Evolutionary conservation across 1,140 invertebrate genomes (phyloP).

Genomic region (Lethrus apterus): DNA sequence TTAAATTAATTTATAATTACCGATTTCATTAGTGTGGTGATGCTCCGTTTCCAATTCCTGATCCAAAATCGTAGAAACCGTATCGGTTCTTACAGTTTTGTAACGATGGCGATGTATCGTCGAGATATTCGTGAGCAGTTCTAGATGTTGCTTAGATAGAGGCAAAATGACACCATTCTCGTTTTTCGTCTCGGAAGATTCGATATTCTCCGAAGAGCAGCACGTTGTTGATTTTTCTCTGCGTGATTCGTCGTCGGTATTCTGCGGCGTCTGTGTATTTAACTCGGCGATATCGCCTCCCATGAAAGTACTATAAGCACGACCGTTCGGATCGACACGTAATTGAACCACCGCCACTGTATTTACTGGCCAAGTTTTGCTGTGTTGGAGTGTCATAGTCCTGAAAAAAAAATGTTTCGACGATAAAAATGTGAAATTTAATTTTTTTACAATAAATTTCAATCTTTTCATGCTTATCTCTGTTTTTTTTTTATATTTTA

Average conservation of each 20-base stretch:
- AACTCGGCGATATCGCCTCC: constrained; percentile 1
- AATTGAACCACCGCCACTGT: constrained; percentile 39
- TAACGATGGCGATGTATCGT: constrained; percentile 15
- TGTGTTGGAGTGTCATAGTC: constrained; percentile 41
- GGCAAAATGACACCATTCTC: constrained; percentile 22
- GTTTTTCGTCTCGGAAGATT: neutral
- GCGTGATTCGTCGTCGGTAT: constrained; percentile 5
- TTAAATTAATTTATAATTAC: no score
- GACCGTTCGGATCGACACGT: constrained; percentile 35
- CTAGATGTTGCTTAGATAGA: constrained; percentile 30
- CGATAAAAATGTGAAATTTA: no score
- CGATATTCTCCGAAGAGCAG: neutral
- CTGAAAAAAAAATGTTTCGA: no score
- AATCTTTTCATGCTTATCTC: no score
- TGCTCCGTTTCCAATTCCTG: constrained; percentile 18
- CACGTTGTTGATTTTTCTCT: no score
- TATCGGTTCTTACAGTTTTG: constrained; percentile 31
- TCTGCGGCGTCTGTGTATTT: neutral
- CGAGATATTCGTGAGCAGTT: constrained; percentile 29
- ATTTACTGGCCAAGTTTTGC: constrained; percentile 40
- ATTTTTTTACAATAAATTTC: no score
- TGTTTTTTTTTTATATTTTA: no score
- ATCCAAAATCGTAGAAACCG: constrained; percentile 33
- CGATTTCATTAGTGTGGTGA: no score
- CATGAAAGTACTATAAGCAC: constrained; percentile 34